Evolutionary conservation across 2,113 vertebrate species (phyloP).

Genomic region (Thamnaconus septentrionalis): DNA sequence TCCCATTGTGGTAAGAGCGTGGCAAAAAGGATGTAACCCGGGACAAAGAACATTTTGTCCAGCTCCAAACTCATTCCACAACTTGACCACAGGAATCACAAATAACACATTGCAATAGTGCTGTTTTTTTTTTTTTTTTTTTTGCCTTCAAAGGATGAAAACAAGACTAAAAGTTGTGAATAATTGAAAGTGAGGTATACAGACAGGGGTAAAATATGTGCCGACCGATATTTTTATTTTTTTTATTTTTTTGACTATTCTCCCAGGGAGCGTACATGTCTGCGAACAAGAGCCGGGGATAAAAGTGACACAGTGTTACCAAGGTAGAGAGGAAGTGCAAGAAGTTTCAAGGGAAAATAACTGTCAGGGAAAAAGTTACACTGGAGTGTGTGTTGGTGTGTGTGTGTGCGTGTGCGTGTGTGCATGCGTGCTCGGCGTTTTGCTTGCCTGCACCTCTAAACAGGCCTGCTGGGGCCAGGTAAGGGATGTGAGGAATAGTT

Average conservation of each 20-base stretch:
- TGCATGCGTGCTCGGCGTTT: constrained; percentile 30
- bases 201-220: too few relatives aligned
- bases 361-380: constrained; percentile 1
- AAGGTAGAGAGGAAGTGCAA: neutral
- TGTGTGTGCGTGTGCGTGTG: constrained; percentile 10
- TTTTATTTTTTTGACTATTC: neutral
- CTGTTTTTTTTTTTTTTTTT: too few relatives aligned
- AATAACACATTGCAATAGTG: neutral
- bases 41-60: too few relatives aligned
- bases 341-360: neutral
- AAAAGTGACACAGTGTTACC: constrained; percentile 5
- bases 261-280: neutral
- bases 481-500: constrained; percentile 41
- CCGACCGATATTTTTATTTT: neutral
- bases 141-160: neutral
- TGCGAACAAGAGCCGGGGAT: neutral
- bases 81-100: too few relatives aligned
- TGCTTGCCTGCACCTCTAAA: constrained; percentile 62
- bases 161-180: neutral
- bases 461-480: constrained; percentile 56
- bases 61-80: too few relatives aligned
- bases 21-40: too few relatives aligned
- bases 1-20: too few relatives aligned
- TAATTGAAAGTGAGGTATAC: neutral
- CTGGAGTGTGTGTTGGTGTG: neutral